Evolutionary conservation across 2,797 vertebrate species (phyloP).

Genomic region (Platalea minor): DNA sequence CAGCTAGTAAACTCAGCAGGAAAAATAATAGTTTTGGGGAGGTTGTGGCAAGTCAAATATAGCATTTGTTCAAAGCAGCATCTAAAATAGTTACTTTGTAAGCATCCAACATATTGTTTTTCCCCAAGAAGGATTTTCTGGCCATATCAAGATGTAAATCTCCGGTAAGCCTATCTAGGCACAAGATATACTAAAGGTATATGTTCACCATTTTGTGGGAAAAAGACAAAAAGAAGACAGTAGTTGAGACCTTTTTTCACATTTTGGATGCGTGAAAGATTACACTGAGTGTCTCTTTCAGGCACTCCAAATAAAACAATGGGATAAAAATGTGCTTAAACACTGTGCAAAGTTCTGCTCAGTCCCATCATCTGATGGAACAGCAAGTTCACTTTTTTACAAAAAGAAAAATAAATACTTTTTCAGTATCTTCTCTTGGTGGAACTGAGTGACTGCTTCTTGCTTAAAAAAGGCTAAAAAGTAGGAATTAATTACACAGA

Average conservation of each 20-base stretch:
- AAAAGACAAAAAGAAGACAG: background rate
- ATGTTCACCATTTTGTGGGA: background rate
- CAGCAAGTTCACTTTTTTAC: background rate
- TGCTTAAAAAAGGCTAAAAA: background rate
- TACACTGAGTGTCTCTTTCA: background rate
- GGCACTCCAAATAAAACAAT: background rate
- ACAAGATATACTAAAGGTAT: background rate
- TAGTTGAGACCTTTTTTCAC: background rate
- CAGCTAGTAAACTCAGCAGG: slow-evolving; percentile 1
- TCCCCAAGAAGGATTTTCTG: background rate
- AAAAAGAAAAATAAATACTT: background rate
- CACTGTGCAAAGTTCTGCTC: background rate
- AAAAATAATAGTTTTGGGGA: background rate
- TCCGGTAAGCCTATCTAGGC: background rate
- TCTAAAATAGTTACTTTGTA: background rate
- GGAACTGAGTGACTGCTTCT: background rate
- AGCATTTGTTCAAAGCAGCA: background rate
- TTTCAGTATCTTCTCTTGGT: background rate
- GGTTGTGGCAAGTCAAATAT: background rate
- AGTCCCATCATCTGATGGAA: background rate
- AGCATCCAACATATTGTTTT: fast-evolving
- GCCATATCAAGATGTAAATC: background rate
- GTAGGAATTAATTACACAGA: background rate
- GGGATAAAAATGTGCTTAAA: background rate
- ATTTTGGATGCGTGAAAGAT: background rate